Conservation (phyloP, 2,797 vertebrate species). For the Acestrorhynchus altus region DNA sequence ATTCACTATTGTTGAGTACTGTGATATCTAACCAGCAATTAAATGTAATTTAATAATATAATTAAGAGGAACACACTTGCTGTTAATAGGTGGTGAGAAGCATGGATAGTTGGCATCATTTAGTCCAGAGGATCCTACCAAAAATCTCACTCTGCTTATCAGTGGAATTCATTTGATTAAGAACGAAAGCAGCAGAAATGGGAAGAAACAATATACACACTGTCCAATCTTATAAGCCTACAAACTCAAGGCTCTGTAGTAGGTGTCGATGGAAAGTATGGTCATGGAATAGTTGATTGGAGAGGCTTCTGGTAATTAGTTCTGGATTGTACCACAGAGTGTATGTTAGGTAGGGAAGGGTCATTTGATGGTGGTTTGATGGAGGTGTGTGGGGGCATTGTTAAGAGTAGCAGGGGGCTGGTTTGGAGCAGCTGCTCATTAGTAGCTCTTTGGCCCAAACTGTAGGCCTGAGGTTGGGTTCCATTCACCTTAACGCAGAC, state of each 20-base stretch:
- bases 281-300: background rate
- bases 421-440: conserved; percentile 50
- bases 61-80: background rate
- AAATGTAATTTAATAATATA: background rate
- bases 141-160: background rate
- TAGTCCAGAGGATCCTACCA: background rate
- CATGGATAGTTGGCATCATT: background rate
- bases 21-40: background rate
- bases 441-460: conserved; percentile 53
- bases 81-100: background rate
- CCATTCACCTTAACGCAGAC: conserved; percentile 73
- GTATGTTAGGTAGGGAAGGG: conserved; percentile 11
- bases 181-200: background rate
- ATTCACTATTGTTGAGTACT: background rate
- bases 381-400: conserved; percentile 28
- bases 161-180: background rate
- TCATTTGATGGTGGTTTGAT: conserved; percentile 20
- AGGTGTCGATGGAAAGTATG: background rate
- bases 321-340: conserved; percentile 1
- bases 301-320: background rate
- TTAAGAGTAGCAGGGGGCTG: conserved; percentile 39
- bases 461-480: conserved; percentile 30
- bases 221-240: background rate
- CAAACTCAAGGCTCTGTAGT: background rate
- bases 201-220: background rate